phyloP scores from a whole-genome alignment of 2,797 vertebrate species.

The Poecile montanus region DNA sequence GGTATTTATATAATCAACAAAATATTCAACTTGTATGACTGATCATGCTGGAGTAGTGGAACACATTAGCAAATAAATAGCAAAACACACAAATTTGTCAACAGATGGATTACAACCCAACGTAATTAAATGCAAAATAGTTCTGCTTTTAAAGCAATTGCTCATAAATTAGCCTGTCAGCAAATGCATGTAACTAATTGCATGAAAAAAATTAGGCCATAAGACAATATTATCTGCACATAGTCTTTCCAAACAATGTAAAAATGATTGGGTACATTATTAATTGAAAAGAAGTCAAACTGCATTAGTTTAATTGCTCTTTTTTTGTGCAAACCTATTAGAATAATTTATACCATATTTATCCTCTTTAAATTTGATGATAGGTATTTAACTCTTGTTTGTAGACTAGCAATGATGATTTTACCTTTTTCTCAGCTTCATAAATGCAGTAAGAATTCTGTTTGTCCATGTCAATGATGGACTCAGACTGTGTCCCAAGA shows the following conservation, averaged over 20 bases:
- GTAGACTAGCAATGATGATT: constrained; percentile 48
- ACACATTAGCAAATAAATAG: constrained; percentile 71
- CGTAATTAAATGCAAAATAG: constrained; percentile 72
- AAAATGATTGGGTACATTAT: constrained; percentile 64
- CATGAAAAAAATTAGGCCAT: constrained; percentile 53
- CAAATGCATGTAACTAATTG: constrained; percentile 73
- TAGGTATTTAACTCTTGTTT: constrained; percentile 72
- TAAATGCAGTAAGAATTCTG: neutral
- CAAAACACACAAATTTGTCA: constrained; percentile 72
- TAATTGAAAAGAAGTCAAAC: constrained; percentile 72
- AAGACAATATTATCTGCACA: constrained; percentile 65
- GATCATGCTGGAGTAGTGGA: constrained; percentile 59
- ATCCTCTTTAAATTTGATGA: constrained; percentile 65
- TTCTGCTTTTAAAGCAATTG: constrained; percentile 73
- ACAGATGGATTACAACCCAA: constrained; percentile 76
- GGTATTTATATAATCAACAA: constrained; percentile 69
- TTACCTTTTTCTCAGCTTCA: constrained; percentile 11
- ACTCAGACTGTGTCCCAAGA: neutral
- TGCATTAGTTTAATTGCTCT: constrained; percentile 67
- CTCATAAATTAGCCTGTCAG: constrained; percentile 77
- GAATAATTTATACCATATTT: constrained; percentile 70
- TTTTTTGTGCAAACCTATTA: constrained; percentile 69
- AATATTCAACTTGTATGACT: constrained; percentile 66
- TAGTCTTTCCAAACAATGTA: constrained; percentile 68
- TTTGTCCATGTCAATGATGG: neutral